A percentile compares a stretch with the other conserved stretches of the same genome.
Conservation (phyloP, 2,797 vertebrate species). For the Gallirallus australis region DNA sequence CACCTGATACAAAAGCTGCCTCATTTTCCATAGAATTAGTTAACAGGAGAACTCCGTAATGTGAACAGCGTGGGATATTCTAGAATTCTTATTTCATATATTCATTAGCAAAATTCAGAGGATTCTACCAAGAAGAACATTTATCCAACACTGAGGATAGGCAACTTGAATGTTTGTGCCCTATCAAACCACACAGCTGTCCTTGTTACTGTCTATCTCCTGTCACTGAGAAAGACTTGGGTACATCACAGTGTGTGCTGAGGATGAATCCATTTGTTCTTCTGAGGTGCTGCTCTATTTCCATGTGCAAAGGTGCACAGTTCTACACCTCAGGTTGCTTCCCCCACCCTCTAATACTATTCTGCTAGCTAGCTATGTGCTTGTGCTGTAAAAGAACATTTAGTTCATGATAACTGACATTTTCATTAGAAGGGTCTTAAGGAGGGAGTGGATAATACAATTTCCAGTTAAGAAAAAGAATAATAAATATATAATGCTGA, state of each 20-base stretch:
- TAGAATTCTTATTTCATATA: background rate
- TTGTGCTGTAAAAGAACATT: background rate
- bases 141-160: background rate
- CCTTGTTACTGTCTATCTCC: background rate
- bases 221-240: background rate
- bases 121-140: background rate
- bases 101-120: background rate
- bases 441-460: slow-evolving; percentile 10
- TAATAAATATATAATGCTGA: slow-evolving; percentile 55
- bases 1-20: background rate
- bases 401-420: slow-evolving; percentile 19
- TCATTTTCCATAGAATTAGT: background rate
- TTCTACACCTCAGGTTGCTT: background rate
- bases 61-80: background rate
- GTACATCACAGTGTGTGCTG: background rate
- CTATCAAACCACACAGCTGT: background rate
- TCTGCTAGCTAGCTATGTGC: background rate
- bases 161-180: background rate
- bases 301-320: background rate
- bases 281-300: background rate
- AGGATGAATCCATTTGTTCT: background rate
- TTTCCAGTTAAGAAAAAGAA: slow-evolving; percentile 55
- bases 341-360: background rate
- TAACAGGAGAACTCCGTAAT: background rate
- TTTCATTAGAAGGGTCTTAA: slow-evolving; percentile 42